Conservation (phyloP, 2,888 invertebrate species). For the Enchytraeus crypticus region DNA sequence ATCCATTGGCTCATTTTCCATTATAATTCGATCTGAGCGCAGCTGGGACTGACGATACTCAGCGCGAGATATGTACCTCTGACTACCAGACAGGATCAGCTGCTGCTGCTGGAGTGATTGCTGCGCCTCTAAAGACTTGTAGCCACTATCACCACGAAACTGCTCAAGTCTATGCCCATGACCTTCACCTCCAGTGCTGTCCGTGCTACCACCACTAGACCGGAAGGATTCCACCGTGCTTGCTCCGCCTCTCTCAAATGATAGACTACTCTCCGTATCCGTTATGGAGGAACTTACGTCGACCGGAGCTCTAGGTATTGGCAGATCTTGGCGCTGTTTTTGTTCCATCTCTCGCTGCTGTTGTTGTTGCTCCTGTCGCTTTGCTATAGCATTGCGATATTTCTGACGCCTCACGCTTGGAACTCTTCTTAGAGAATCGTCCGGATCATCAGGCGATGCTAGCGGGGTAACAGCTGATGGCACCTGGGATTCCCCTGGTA, state of each 20-base stretch:
- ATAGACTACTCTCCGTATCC: conserved; percentile 3
- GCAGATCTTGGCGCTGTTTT: not conserved
- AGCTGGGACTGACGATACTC: no score
- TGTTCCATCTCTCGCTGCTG: not conserved
- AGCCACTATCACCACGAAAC: conserved; percentile 25
- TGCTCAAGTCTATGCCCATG: conserved; percentile 44
- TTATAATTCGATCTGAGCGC: no score
- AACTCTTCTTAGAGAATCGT: not conserved
- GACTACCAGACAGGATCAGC: no score
- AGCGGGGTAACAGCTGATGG: not conserved
- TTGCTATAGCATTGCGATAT: conserved; percentile 10
- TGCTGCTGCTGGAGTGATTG: conserved; percentile 4
- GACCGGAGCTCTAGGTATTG: not conserved
- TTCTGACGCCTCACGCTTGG: conserved; percentile 10
- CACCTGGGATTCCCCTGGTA: not conserved
- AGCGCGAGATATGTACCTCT: no score
- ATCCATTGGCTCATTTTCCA: no score
- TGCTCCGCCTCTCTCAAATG: not conserved
- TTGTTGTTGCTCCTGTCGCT: not conserved
- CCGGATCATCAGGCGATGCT: not conserved
- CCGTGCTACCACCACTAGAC: conserved; percentile 34
- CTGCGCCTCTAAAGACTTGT: conserved; percentile 51
- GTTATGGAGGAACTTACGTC: not conserved
- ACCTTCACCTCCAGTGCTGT: conserved; percentile 40
- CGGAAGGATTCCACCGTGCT: conserved; percentile 50